phyloP scores from a whole-genome alignment of 2,113 vertebrate genomes.

The Strix uralensis region DNA sequence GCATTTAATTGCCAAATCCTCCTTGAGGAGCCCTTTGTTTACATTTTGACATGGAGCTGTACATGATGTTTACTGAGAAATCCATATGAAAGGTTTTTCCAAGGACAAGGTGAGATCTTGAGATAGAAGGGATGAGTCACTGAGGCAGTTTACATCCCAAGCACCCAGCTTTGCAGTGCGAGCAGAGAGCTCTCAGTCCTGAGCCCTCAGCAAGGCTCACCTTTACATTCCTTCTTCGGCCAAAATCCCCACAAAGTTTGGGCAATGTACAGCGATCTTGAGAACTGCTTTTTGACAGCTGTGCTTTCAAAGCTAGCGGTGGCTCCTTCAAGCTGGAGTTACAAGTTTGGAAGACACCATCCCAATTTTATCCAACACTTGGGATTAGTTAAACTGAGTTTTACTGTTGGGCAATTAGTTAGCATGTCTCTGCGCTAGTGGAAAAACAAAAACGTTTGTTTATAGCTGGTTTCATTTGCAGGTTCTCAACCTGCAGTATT shows the following conservation, averaged over 20 bases:
- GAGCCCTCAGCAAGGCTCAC: not conserved
- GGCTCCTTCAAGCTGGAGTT: not conserved
- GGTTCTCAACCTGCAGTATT: not conserved
- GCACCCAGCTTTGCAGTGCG: fast-evolving
- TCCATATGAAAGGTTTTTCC: not conserved
- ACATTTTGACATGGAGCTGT: fast-evolving
- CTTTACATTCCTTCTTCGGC: not conserved
- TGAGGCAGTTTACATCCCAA: not conserved
- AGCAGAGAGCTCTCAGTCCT: not conserved
- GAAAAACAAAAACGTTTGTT: not conserved
- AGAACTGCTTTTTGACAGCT: not conserved
- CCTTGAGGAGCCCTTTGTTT: not conserved
- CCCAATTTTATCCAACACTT: not conserved
- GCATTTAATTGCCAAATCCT: not conserved
- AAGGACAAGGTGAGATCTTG: not conserved
- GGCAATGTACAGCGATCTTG: fast-evolving
- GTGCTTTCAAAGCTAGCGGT: not conserved
- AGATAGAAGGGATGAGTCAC: not conserved
- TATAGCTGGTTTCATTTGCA: not conserved
- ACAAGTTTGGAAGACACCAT: not conserved
- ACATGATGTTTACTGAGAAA: not conserved
- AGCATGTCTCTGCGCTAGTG: not conserved
- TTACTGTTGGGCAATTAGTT: not conserved
- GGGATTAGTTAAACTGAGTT: not conserved
- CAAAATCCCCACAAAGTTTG: not conserved